A percentile compares a stretch with the other conserved stretches of the same genome.
These are phyloP conservation scores for Archips crataeganus DNA, from an alignment of 2,888 invertebrate species.

Conservation along the genomic window DNA sequence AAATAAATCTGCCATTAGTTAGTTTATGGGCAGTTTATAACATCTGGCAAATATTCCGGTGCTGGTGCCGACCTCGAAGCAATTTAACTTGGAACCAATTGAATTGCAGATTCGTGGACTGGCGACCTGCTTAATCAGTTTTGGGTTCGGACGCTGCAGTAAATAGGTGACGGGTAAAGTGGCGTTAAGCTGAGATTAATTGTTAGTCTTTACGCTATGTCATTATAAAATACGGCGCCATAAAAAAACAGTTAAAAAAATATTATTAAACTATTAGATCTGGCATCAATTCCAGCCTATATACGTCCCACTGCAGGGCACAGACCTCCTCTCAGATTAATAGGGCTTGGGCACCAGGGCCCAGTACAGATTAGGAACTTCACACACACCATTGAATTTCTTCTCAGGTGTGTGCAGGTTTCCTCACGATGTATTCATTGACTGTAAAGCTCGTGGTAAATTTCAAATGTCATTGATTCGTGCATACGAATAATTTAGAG, in stretches of 20 bases:
- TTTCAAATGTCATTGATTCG: no score
- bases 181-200: background rate
- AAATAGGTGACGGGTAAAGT: constrained; percentile 12
- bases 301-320: no score
- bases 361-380: no score
- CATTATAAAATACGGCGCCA: background rate
- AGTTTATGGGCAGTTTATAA: constrained; percentile 71
- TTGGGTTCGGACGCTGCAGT: constrained; percentile 29
- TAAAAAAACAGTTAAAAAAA: background rate
- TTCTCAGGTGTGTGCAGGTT: no score
- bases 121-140: constrained; percentile 40
- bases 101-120: constrained; percentile 67
- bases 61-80: constrained; percentile 62
- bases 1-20: constrained; percentile 66
- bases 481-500: no score
- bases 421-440: no score
- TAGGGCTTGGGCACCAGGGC: no score
- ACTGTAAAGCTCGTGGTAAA: no score
- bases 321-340: no score
- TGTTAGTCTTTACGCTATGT: background rate
- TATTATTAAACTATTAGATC: no score
- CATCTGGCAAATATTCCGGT: constrained; percentile 71
- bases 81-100: constrained; percentile 65
- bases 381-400: no score
- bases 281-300: no score